Conservation (phyloP, 35 echinoderm and acorn worm genomes). For the Eucidaris tribuloides region DNA sequence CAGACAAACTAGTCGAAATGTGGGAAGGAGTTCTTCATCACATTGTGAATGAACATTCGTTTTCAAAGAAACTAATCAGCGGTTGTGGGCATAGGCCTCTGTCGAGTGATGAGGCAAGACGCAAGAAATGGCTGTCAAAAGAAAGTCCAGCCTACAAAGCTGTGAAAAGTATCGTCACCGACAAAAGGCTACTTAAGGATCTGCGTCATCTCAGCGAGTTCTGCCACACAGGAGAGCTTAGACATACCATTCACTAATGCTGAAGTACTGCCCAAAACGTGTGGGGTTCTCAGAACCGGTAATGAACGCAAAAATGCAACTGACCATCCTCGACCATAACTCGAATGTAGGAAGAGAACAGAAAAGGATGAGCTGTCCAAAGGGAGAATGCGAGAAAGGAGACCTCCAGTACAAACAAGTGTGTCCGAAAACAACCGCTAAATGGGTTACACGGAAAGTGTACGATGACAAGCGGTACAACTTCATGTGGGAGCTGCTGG, state of each 20-base stretch:
- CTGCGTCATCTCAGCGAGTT: background rate
- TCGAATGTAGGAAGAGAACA: slow-evolving; percentile 9
- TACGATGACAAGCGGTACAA: background rate
- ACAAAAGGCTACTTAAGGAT: slow-evolving; percentile 20
- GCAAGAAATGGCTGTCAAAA: background rate
- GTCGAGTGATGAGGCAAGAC: background rate
- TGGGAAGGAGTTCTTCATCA: background rate
- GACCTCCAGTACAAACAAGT: background rate
- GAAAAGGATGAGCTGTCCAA: background rate
- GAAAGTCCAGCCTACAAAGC: background rate
- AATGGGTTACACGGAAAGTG: background rate
- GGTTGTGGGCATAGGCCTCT: background rate
- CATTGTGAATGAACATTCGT: slow-evolving; percentile 4
- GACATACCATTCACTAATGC: background rate
- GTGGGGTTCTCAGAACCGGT: background rate
- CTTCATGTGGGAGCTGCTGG: background rate
- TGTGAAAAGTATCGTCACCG: background rate
- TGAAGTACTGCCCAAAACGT: slow-evolving; percentile 8
- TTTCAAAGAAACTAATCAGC: background rate
- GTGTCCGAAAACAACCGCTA: background rate
- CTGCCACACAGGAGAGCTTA: slow-evolving; percentile 4
- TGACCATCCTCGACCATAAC: slow-evolving; percentile 8
- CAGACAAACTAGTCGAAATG: slow-evolving; percentile 7
- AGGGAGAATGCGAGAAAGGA: background rate
- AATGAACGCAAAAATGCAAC: background rate